These are phyloP conservation scores for Megathymus violae DNA, from an alignment of 1,140 invertebrate genomes.

Conservation along the genomic window DNA sequence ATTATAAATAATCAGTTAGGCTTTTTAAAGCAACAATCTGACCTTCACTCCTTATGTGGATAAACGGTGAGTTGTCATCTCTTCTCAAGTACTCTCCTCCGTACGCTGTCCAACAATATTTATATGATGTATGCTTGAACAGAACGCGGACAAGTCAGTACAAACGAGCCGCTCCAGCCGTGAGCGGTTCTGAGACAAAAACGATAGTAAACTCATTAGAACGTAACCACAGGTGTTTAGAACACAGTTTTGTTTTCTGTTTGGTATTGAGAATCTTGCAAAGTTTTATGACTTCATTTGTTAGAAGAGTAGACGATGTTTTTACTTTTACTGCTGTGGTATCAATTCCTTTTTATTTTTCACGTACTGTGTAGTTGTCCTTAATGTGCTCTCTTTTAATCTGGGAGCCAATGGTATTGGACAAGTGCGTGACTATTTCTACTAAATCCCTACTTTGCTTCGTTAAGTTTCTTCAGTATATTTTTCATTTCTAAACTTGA, in stretches of 20 bases:
- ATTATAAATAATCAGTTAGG: too few species aligned
- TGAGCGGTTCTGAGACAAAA: too few species aligned
- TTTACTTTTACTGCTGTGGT: not conserved
- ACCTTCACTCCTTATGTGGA: not conserved
- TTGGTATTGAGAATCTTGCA: slow-evolving; percentile 2
- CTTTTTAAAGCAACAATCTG: too few species aligned
- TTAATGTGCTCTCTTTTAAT: not conserved
- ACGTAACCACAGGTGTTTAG: not conserved
- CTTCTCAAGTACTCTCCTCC: not conserved
- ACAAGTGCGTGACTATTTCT: not conserved
- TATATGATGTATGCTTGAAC: too few species aligned
- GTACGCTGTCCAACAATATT: too few species aligned
- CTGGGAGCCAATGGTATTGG: not conserved
- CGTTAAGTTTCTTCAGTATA: not conserved
- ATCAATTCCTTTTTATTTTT: not conserved
- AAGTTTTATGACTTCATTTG: not conserved
- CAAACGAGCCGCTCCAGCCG: too few species aligned
- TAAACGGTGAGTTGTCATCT: not conserved
- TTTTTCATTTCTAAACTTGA: slow-evolving; percentile 11
- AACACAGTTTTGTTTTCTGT: not conserved
- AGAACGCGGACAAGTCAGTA: too few species aligned
- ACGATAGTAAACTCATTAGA: not conserved
- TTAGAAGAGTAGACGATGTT: not conserved
- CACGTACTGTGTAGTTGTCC: not conserved
- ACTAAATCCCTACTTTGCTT: slow-evolving; percentile 1